Evolutionary conservation across 2,797 vertebrate species (phyloP).

Genomic region (Momotus momota): DNA sequence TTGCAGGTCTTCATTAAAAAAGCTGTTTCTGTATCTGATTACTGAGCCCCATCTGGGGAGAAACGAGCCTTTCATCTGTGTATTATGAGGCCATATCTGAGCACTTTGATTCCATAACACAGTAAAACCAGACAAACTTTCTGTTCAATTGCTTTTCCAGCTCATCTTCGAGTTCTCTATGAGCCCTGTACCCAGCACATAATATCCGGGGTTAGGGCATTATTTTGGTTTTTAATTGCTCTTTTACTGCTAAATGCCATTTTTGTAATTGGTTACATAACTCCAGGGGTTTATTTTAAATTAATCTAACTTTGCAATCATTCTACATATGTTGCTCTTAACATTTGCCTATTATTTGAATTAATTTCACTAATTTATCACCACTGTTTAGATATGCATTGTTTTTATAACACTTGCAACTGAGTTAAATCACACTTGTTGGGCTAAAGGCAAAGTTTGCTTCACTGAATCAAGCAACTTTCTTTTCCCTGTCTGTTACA

Average conservation of each 20-base stretch:
- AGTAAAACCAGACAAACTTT: constrained; percentile 28
- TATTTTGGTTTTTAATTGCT: constrained; percentile 17
- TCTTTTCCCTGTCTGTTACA: not conserved
- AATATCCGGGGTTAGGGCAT: not conserved
- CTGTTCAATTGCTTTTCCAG: constrained; percentile 29
- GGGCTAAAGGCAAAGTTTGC: constrained; percentile 24
- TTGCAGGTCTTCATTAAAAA: constrained; percentile 62
- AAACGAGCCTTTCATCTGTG: constrained; percentile 53
- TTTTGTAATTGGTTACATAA: constrained; percentile 65
- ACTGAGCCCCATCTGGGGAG: constrained; percentile 52
- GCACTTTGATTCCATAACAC: constrained; percentile 1
- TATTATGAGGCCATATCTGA: constrained; percentile 27
- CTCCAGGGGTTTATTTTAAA: constrained; percentile 55
- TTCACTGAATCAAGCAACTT: constrained; percentile 33
- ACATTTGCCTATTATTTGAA: constrained; percentile 52
- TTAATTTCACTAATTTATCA: constrained; percentile 60
- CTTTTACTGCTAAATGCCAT: constrained; percentile 38
- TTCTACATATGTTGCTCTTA: constrained; percentile 33
- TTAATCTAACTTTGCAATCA: constrained; percentile 42
- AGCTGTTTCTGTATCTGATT: constrained; percentile 66
- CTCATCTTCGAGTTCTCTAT: not conserved
- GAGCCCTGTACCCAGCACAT: not conserved
- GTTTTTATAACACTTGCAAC: not conserved
- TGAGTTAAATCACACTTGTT: constrained; percentile 35
- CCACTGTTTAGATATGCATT: constrained; percentile 34